Evolutionary conservation across 2,113 vertebrate species (phyloP), one percentile per base, ranked within the genome.

Genomic region (Isichthys henryi): DNA sequence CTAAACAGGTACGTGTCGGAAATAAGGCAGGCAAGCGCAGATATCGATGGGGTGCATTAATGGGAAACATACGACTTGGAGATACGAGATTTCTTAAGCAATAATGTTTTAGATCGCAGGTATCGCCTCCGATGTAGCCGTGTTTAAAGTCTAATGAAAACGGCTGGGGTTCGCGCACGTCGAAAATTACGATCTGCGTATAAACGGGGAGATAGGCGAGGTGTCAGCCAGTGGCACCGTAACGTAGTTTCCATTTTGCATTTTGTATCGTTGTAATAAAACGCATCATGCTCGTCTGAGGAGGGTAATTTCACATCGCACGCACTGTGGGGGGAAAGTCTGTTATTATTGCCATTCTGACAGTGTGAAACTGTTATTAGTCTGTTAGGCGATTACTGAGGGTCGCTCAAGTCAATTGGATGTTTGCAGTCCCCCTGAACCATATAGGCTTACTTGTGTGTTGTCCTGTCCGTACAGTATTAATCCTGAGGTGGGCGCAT

Each of bases 1-100:
- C 89, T 86, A 89, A 90, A 46, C 91, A 92, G 92, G 92, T 93
- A 92, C 91, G 91, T 90, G 90, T 86, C 11, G 46, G 31, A 80
- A 45, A 46, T 88, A 82, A 56, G 43, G 35, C 31, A 31, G 31
- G n/a, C 56, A 35, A 31, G 10, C 31, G 58, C 52, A 88, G 58
- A 17, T 49, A 4, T 10, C 62, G 1, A 31, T 27, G 62, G 13
- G 27, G 62, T 3, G 1, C 13, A 52, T 49, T 88, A 82, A 88
- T 52, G 70, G 10, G 62, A 66, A 66, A 70, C 19, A 31, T 74
- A 3, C 58, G 27, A 10, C 48, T 39, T 80, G 49, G 17, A 50
- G 19, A 17, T 23, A 23, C 0, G 13, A 31, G 31, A 31, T 52
- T 31, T 52, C 48, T 27, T 21, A 31, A 9, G 49, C 70, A 9